Evolutionary conservation across 2,113 vertebrate species (phyloP).

Genomic region (Prietella phreatophila): DNA sequence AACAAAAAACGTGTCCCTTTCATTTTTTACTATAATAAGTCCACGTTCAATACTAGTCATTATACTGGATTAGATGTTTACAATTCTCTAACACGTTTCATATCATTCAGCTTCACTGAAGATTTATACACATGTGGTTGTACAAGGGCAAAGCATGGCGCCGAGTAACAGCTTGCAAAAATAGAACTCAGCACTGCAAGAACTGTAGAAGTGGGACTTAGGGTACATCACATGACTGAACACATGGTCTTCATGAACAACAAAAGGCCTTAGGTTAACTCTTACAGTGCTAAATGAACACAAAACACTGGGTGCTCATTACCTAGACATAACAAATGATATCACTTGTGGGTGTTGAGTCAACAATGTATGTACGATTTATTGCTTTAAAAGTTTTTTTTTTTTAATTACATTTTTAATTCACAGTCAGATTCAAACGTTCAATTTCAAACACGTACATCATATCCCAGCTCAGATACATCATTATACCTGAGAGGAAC

Average conservation of each 20-base stretch:
- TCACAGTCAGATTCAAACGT: not conserved
- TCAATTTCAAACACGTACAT: not conserved
- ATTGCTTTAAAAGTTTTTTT: not conserved
- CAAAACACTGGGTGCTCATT: not conserved
- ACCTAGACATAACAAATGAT: not conserved
- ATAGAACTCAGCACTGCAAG: not conserved
- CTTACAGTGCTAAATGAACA: no score
- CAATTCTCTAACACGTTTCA: not conserved
- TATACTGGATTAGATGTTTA: not conserved
- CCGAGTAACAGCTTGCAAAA: not conserved
- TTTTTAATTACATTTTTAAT: no score
- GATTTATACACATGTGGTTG: not conserved
- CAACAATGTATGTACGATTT: not conserved
- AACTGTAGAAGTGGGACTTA: not conserved
- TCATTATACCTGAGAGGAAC: not conserved
- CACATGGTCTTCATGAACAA: not conserved
- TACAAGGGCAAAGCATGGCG: not conserved
- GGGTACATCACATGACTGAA: not conserved
- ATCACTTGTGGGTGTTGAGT: not conserved
- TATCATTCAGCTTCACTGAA: not conserved
- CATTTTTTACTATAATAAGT: not conserved
- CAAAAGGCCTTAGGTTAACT: conserved; percentile 9
- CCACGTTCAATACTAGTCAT: not conserved
- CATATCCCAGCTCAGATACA: not conserved
- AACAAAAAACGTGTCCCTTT: not conserved